Evolutionary conservation across 2,888 invertebrate species (phyloP).

Genomic region (Eupelmus urozonus): DNA sequence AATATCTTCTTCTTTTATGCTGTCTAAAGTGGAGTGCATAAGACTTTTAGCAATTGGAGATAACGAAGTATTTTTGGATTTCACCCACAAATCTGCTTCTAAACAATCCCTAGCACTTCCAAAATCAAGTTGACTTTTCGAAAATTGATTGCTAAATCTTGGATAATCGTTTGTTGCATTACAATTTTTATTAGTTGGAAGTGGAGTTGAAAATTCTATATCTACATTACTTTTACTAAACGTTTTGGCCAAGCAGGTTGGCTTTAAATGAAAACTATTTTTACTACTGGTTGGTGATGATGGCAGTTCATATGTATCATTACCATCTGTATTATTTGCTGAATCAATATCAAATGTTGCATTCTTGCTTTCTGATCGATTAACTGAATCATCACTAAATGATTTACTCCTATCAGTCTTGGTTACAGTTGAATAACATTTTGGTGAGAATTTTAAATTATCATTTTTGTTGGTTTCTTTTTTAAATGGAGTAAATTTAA

Average conservation of each 20-base stretch:
- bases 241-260: constrained; percentile 61
- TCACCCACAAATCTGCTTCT: constrained; percentile 71
- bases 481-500: constrained; percentile 66
- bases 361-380: constrained; percentile 33
- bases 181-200: constrained; percentile 35
- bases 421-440: constrained; percentile 62
- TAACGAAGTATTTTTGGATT: constrained; percentile 58
- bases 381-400: constrained; percentile 25
- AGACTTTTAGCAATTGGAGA: constrained; percentile 52
- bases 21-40: constrained; percentile 57
- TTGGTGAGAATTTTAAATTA: constrained; percentile 61
- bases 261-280: constrained; percentile 55
- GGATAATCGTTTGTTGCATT: constrained; percentile 3
- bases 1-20: constrained; percentile 58
- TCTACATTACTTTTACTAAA: constrained; percentile 59
- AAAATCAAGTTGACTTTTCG: constrained; percentile 61
- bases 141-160: constrained; percentile 48
- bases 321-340: constrained; percentile 51
- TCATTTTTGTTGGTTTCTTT: constrained; percentile 26
- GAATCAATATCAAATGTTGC: constrained; percentile 56
- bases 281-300: constrained; percentile 59
- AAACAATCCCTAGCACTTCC: constrained; percentile 68
- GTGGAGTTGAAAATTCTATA: constrained; percentile 59
- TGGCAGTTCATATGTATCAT: constrained; percentile 63
- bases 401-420: constrained; percentile 52